Base-by-base conservation (phyloP, 35 echinoderm and acorn worm species). In the Stichopus chloronotus region DNA sequence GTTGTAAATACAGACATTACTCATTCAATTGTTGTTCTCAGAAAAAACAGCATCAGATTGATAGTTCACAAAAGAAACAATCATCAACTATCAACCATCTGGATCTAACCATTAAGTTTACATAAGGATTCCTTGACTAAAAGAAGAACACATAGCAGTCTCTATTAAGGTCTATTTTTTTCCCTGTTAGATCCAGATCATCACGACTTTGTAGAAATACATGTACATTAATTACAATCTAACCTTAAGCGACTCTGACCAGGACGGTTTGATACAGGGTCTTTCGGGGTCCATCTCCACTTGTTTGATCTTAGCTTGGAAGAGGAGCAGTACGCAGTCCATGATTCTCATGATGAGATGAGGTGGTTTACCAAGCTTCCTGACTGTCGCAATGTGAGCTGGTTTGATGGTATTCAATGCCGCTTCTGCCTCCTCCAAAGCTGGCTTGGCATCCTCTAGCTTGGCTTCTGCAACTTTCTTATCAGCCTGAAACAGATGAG, bases 331-430 rank as follows among this genome's bases (percentile, higher is more conserved):
- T 6, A 96, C 97, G 79, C 95, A 96, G 88, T 98, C 97, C 97
- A 98, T 96, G 57, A 98, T 96, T 54, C 97, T 93, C 97, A 96
- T 96, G 76, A 98, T 98, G 56, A 98, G 97, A 84, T 95, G 92
- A 13, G 97, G 95, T 78, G 97, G 97, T 90, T 98, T 98, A 55
- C 96, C 96, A 10, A 98, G 96, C 91, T 96, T 98, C 59, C 96
- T 83, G 14, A 98, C 96, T 1, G 96, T 98, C 13, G 96, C 30
- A 16, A 98, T 98, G 72, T 98, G 92, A 76, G 96, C 69, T 19
- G 96, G 96, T 91, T 98, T 98, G 84, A 98, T 98, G 92, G 96
- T 98, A 65, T 98, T 98, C 53, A 98, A 86, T n/a, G 96, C 96
- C 11, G 92, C 93, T 74, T 98, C 96, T 25, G 96, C 96, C 72